Conservation (phyloP, 2,113 vertebrate genomes). For the Ammodytes dubius region DNA sequence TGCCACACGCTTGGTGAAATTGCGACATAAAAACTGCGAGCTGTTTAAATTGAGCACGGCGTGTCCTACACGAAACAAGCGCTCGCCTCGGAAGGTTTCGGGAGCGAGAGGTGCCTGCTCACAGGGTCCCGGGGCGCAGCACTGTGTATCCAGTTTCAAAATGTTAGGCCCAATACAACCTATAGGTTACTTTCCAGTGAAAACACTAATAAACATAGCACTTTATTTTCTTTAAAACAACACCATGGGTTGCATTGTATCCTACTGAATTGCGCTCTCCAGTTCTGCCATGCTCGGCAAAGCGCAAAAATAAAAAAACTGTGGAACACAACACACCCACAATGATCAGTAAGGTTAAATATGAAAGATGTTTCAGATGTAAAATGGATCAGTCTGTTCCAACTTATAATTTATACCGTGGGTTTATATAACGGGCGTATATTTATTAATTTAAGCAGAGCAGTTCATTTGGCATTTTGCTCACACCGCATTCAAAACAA, state of each 20-base stretch:
- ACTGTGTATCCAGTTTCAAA: constrained; percentile 25
- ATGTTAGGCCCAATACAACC: not conserved
- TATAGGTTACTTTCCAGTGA: not conserved
- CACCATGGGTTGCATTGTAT: not conserved
- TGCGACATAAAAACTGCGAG: not conserved
- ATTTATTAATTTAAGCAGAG: not conserved
- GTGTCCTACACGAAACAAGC: not conserved
- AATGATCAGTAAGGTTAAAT: not conserved
- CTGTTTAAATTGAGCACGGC: not conserved
- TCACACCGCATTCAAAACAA: not conserved
- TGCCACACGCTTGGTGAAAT: not conserved
- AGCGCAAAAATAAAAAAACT: not conserved
- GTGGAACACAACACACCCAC: constrained; percentile 12
- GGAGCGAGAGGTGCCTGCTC: not conserved
- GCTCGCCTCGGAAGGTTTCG: constrained; percentile 13
- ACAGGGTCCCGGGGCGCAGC: constrained; percentile 26
- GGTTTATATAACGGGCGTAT: not conserved
- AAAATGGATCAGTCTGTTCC: constrained; percentile 8
- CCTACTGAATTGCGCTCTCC: not conserved
- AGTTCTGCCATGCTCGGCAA: not conserved
- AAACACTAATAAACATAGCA: not conserved
- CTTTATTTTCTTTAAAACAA: not conserved
- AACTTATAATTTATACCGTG: not conserved
- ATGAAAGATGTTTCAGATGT: not conserved
- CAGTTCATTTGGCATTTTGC: not conserved